Conservation (phyloP, 2,113 vertebrate species). For the Lophius piscatorius region DNA sequence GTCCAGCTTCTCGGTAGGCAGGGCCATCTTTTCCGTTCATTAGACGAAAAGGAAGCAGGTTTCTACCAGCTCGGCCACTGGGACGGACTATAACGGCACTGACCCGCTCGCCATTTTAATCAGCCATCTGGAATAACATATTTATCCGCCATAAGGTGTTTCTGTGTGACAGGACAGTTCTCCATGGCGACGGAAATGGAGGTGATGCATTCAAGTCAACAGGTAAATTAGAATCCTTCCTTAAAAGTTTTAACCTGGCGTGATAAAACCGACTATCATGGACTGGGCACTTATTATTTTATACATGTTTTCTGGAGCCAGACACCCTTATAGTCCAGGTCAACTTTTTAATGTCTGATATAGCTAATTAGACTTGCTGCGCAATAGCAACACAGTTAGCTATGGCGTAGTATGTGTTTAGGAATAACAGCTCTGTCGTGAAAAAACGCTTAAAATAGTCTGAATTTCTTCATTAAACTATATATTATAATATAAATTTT, state of each 20-base stretch:
- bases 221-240: conserved; percentile 66
- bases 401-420: not conserved
- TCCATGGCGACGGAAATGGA: conserved; percentile 80
- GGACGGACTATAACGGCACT: conserved; percentile 33
- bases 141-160: conserved; percentile 28
- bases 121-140: conserved; percentile 40
- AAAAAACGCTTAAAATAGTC: too few species aligned
- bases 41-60: conserved; percentile 68
- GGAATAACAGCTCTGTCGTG: not conserved
- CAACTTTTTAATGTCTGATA: not conserved
- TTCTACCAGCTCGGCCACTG: conserved; percentile 45
- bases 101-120: conserved; percentile 54
- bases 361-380: not conserved
- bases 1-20: conserved; percentile 59
- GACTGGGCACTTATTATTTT: conserved; percentile 8
- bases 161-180: conserved; percentile 8
- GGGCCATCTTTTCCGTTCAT: conserved; percentile 71
- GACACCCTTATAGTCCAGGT: not conserved
- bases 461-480: too few species aligned
- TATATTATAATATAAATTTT: not conserved
- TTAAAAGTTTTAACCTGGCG: not conserved
- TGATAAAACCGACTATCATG: not conserved
- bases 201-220: conserved; percentile 75
- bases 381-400: not conserved
- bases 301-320: too few species aligned